Base-by-base conservation (phyloP, 2,797 vertebrate species). In the Adelosebastes latens region DNA sequence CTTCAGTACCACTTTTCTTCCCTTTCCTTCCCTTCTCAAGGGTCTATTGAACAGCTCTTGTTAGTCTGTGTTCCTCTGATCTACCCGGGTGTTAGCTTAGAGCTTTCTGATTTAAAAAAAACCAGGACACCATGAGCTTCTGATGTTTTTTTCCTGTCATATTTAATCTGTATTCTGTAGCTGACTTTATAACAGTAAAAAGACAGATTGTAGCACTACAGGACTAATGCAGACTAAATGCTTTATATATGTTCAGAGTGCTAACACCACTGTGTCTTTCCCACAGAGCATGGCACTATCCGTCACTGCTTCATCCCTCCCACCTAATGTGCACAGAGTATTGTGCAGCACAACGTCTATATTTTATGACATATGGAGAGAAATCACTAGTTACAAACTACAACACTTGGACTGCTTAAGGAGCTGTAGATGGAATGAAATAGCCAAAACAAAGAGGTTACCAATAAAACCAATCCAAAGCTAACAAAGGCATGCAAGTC, bases 1-100 rank as follows among this genome's bases (percentile, higher is more conserved):
- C 29, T 74, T 85, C 65, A 81, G 39, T n/a, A 29, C 6, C 12
- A 61, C 46, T 62, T 58, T 32, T 77, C 68, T 49, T 79, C 62
- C 64, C 31, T 76, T 39, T 66, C 52, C 25, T 66, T 65, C 52
- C 61, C 42, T 74, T 77, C 53, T 62, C 39, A 61, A 61, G 9
- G 25, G 10, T 39, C 60, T 31, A 77, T 4, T 71, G 12, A 80
- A 39, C 8, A 24, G 6, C 58, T 73, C 31, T 49, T 25, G n/a
- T 25, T 59, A 20, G 16, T 60, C 8, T 6, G 31, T n/a, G 14
- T 34, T 60, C 24, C 65, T 72, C 24, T 32, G 69, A 77, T 72
- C 36, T 68, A 12, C 12, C 16, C 2, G 0, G 42, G 16, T n/a
- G 24, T 55, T 32, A 42, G 27, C n/a, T 55, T 60, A 2, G 18